Percentiles rank a stretch among this genome's conserved stretches.
These are phyloP conservation scores for Rhodeus uyekii DNA, from an alignment of 2,797 vertebrate genomes.

Conservation along the genomic window DNA sequence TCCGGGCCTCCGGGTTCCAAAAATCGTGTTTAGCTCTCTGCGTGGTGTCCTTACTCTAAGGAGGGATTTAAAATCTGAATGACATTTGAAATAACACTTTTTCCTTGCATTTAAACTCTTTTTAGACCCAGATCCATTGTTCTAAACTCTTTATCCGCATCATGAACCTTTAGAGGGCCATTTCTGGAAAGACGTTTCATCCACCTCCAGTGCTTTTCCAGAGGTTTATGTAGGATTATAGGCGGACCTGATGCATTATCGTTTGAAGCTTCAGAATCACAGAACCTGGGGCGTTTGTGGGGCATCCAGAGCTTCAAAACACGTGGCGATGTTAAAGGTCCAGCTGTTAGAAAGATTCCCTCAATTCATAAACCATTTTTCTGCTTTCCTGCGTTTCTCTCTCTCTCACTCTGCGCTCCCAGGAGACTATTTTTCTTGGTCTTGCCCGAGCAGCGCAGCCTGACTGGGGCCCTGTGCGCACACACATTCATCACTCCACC, in stretches of 20 bases:
- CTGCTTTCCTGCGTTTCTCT: constrained; percentile 30
- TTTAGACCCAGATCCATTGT: background rate
- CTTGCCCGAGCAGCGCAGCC: constrained; percentile 53
- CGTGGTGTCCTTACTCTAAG: background rate
- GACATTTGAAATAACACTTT: constrained; percentile 21
- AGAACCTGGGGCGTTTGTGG: constrained; percentile 1
- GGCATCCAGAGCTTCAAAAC: constrained; percentile 7
- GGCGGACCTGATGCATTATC: constrained; percentile 2
- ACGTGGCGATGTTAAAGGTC: constrained; percentile 37
- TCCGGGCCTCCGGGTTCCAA: background rate
- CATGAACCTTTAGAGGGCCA: background rate
- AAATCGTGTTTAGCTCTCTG: constrained; percentile 12
- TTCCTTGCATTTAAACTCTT: background rate
- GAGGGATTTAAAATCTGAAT: constrained; percentile 29
- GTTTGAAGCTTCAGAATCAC: constrained; percentile 14
- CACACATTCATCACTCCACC: constrained; percentile 26
- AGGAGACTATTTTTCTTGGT: constrained; percentile 61
- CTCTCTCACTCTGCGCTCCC: constrained; percentile 39
- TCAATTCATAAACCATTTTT: constrained; percentile 54
- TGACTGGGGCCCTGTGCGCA: constrained; percentile 28
- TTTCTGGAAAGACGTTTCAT: constrained; percentile 11
- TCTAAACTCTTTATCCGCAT: background rate
- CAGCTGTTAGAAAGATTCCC: constrained; percentile 50
- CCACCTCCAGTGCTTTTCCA: background rate
- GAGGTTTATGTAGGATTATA: constrained; percentile 19